Evolutionary conservation across 2,797 vertebrate genomes (phyloP).

Genomic region (Cossypha niveicapilla): DNA sequence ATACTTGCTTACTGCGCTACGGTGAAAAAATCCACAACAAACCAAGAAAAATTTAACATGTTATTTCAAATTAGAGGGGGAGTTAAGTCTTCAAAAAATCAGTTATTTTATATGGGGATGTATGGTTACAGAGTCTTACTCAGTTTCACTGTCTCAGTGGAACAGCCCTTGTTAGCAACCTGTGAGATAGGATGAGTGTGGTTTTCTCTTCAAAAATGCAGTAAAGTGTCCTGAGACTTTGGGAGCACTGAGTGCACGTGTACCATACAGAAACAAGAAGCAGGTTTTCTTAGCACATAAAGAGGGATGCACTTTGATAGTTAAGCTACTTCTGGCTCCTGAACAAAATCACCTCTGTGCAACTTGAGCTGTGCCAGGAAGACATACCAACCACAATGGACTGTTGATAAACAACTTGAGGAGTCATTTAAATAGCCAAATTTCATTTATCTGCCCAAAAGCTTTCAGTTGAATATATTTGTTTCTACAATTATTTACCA

Average conservation of each 20-base stretch:
- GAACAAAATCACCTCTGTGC: background rate
- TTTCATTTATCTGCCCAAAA: background rate
- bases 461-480: background rate
- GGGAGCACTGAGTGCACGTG: background rate
- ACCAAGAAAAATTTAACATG: background rate
- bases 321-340: background rate
- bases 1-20: background rate
- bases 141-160: background rate
- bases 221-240: background rate
- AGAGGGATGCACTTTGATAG: accelerated
- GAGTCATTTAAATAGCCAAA: background rate
- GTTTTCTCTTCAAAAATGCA: background rate
- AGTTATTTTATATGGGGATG: background rate
- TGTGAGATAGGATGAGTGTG: background rate
- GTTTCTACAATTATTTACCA: background rate
- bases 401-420: background rate
- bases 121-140: background rate
- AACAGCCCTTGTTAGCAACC: background rate
- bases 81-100: background rate
- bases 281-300: background rate
- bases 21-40: no score
- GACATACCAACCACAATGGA: background rate
- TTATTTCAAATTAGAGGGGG: background rate
- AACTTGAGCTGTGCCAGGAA: background rate
- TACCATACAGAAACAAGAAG: background rate